These are phyloP conservation scores for Chymomyza fuscimana DNA, from an alignment of 2,888 invertebrate species.

Conservation along the genomic window DNA sequence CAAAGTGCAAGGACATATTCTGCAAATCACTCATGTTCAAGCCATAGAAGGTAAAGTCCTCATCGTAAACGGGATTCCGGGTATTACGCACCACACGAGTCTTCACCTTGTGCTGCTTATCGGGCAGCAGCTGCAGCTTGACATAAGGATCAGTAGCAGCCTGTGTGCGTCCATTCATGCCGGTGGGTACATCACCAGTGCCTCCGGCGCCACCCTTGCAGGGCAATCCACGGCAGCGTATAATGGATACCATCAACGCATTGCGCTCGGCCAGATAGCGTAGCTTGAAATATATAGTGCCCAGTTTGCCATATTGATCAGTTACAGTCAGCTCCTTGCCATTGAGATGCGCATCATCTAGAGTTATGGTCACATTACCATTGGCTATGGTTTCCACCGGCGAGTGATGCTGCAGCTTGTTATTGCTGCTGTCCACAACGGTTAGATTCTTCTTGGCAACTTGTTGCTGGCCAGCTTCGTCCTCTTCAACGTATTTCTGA, in stretches of 20 bases:
- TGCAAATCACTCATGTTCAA: conserved; percentile 91
- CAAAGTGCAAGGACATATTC: conserved; percentile 95
- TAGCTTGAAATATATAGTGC: conserved; percentile 93
- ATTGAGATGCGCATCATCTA: conserved; percentile 64
- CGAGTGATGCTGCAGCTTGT: conserved; percentile 54
- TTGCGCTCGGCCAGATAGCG: conserved; percentile 94
- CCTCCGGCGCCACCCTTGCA: conserved; percentile 79
- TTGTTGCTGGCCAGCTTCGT: conserved; percentile 66
- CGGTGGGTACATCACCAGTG: conserved; percentile 82
- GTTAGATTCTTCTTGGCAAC: conserved; percentile 54
- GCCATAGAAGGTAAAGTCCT: conserved; percentile 99
- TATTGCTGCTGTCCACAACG: conserved; percentile 57
- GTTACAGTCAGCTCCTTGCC: conserved; percentile 74
- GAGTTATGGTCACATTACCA: conserved; percentile 60
- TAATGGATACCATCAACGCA: conserved; percentile 94
- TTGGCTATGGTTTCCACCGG: conserved; percentile 56
- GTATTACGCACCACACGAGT: conserved; percentile 97
- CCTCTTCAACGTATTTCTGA: conserved; percentile 78
- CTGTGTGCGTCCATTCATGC: conserved; percentile 79
- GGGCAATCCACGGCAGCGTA: conserved; percentile 93
- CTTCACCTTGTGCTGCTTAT: conserved; percentile 98
- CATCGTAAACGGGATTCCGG: conserved; percentile 97
- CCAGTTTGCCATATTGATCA: conserved; percentile 85
- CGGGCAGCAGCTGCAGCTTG: conserved; percentile 97
- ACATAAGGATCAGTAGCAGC: conserved; percentile 93